Conservation (phyloP, 1,140 invertebrate genomes). For the Heliconius melpomene region DNA sequence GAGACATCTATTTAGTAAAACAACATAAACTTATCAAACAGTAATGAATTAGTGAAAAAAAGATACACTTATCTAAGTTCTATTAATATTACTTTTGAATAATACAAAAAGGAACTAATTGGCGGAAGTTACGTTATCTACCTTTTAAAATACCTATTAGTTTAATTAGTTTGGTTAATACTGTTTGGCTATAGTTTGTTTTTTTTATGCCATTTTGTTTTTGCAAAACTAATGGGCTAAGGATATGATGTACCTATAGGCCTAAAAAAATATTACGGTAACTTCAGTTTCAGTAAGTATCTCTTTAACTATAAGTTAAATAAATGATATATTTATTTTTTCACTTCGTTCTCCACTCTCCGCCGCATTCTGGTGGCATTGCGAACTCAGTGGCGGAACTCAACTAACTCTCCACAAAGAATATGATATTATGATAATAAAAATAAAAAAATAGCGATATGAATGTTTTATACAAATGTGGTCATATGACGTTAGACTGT, state of each 20-base stretch:
- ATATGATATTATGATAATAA: not conserved
- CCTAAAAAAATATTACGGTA: too few species aligned
- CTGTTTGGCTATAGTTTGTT: not conserved
- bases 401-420: not conserved
- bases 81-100: not conserved
- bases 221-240: too few species aligned
- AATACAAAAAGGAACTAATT: not conserved
- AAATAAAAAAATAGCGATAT: not conserved
- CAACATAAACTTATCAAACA: not conserved
- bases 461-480: not conserved
- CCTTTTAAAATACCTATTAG: not conserved
- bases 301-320: too few species aligned
- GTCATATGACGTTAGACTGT: constrained; percentile 1
- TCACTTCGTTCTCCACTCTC: too few species aligned
- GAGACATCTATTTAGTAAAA: too few species aligned
- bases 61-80: not conserved
- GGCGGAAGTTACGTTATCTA: constrained; percentile 1
- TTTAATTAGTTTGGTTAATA: not conserved
- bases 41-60: not conserved
- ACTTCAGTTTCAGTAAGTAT: too few species aligned
- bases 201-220: not conserved
- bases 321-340: too few species aligned
- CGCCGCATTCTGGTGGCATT: too few species aligned
- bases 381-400: too few species aligned
- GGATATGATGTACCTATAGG: too few species aligned